Conservation (phyloP, 2,113 vertebrate species). For the Oncorhynchus mykiss region DNA sequence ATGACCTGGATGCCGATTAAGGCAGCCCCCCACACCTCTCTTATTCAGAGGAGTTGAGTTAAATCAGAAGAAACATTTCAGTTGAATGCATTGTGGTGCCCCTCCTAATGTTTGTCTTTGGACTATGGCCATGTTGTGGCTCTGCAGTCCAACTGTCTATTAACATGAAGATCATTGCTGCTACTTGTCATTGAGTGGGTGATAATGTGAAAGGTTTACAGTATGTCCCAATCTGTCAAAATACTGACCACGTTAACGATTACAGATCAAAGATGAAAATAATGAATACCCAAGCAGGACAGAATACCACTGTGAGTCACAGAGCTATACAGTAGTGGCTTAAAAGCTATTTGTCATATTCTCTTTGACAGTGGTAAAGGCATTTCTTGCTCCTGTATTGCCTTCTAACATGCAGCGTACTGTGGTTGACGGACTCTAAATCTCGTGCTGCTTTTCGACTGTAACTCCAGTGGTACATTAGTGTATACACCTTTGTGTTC, state of each 20-base stretch:
- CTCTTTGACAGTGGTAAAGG: constrained; percentile 2
- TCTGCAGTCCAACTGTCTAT: too few relatives aligned
- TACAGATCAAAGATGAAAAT: constrained; percentile 11
- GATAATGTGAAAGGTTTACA: too few relatives aligned
- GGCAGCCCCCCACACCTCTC: too few relatives aligned
- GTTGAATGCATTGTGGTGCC: too few relatives aligned
- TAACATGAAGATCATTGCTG: too few relatives aligned
- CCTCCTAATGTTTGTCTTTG: too few relatives aligned
- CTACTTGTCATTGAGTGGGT: too few relatives aligned
- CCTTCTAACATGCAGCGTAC: constrained; percentile 16
- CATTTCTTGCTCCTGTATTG: constrained; percentile 13
- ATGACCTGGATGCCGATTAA: too few relatives aligned
- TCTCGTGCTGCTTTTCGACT: constrained; percentile 12
- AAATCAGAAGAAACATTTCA: too few relatives aligned
- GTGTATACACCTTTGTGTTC: too few relatives aligned
- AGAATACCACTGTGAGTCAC: constrained; percentile 26
- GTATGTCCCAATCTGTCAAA: constrained; percentile 6
- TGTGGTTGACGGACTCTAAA: constrained; percentile 11
- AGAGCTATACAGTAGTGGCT: not conserved
- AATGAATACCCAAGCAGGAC: not conserved
- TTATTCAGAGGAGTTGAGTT: too few relatives aligned
- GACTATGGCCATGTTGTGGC: too few relatives aligned
- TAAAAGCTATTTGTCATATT: constrained; percentile 15
- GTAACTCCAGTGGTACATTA: constrained; percentile 2
- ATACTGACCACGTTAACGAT: constrained; percentile 17